Conservation (phyloP, 2,113 vertebrate genomes). For the Columba janthina region DNA sequence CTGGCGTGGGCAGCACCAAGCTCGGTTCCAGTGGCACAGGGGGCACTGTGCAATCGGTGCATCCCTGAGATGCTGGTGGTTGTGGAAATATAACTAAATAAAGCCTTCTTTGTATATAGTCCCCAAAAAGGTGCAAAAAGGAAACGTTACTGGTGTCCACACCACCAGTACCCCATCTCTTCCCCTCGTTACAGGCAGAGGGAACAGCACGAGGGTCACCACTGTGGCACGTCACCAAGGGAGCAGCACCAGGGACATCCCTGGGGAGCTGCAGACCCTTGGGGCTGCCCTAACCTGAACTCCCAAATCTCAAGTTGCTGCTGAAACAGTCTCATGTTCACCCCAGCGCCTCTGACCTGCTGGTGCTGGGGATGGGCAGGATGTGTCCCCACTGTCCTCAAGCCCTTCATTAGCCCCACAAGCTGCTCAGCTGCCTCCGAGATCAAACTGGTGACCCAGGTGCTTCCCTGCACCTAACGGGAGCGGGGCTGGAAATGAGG, state of each 20-base stretch:
- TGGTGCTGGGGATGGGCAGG: neutral
- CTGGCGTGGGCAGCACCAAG: neutral
- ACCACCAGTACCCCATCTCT: accelerated
- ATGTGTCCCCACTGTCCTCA: neutral
- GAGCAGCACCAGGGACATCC: neutral
- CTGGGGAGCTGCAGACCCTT: neutral
- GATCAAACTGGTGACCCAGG: conserved; percentile 44
- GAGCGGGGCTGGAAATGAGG: neutral
- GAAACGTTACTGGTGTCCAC: too few species aligned
- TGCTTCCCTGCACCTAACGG: neutral
- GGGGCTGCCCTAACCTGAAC: neutral
- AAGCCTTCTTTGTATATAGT: neutral
- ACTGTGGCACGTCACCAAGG: too few species aligned
- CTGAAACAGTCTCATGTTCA: neutral
- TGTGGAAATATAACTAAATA: neutral
- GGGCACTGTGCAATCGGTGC: too few species aligned
- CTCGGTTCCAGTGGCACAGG: too few species aligned
- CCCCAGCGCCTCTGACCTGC: neutral
- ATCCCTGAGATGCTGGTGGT: too few species aligned
- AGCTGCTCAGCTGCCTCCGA: neutral
- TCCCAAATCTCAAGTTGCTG: neutral
- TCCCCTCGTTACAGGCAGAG: neutral
- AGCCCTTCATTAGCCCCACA: neutral
- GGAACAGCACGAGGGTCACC: neutral
- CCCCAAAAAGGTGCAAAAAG: too few species aligned